A percentile compares a stretch with the other conserved stretches of the same genome.
Evolutionary conservation across 2,797 vertebrate species (phyloP).

Genomic region (Malurus leucopterus): DNA sequence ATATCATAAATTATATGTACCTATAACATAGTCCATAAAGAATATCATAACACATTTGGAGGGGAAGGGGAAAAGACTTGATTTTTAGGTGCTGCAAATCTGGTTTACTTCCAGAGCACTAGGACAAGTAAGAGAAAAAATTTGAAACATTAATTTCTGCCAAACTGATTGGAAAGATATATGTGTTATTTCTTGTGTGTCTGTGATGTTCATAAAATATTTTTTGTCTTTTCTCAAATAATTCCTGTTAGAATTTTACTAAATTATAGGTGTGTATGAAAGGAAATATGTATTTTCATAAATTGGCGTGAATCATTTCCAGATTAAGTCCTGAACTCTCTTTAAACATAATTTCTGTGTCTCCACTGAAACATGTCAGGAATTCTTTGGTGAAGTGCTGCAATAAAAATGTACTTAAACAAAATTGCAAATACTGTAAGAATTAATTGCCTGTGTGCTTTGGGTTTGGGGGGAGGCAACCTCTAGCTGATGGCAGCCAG

Average conservation of each 20-base stretch:
- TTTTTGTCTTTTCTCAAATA: not conserved
- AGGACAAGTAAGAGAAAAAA: not conserved
- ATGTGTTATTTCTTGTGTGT: not conserved
- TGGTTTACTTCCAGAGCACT: not conserved
- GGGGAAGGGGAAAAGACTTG: not conserved
- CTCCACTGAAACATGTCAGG: not conserved
- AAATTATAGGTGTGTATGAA: not conserved
- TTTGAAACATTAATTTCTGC: not conserved
- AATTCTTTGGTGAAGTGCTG: not conserved
- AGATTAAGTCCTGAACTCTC: not conserved
- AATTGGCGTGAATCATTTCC: not conserved
- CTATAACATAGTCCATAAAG: not conserved
- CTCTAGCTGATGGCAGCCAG: not conserved
- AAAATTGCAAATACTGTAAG: not conserved
- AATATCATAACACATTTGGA: not conserved
- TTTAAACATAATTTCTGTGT: not conserved
- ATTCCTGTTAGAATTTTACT: not conserved
- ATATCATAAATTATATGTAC: not conserved
- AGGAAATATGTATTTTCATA: not conserved
- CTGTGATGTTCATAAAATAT: not conserved
- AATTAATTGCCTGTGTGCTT: not conserved
- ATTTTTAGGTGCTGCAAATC: not conserved
- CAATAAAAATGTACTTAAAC: not conserved
- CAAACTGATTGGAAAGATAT: not conserved
- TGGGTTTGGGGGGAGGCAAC: not conserved